Conservation (phyloP, 2,113 vertebrate species). For the Lagenorhynchus albirostris region DNA sequence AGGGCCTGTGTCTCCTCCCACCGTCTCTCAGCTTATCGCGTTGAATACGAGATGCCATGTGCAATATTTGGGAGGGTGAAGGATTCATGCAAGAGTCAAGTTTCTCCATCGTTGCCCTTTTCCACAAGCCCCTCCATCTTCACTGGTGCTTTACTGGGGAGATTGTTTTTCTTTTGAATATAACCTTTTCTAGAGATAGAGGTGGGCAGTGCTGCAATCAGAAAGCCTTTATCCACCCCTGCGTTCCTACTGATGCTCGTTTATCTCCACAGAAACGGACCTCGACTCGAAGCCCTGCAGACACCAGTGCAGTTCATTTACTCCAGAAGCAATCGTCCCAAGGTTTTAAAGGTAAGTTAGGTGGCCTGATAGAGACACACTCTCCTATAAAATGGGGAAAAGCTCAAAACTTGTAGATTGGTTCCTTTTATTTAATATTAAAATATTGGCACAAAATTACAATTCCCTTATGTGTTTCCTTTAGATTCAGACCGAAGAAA, state of each 20-base stretch:
- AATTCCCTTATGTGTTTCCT: background rate
- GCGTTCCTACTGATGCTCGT: background rate
- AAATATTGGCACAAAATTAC: background rate
- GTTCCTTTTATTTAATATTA: background rate
- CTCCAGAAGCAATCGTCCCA: too few species aligned
- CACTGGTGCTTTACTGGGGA: background rate
- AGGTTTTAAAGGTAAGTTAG: background rate
- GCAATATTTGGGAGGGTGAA: background rate
- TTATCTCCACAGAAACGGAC: background rate
- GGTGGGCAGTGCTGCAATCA: background rate
- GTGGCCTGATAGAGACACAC: background rate
- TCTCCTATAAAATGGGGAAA: background rate
- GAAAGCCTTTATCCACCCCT: background rate
- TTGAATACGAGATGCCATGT: background rate
- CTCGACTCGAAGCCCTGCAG: background rate
- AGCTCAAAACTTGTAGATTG: background rate
- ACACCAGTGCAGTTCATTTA: background rate
- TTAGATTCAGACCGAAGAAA: slow-evolving; percentile 5
- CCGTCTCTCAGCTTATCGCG: fast-evolving
- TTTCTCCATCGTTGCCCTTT: background rate
- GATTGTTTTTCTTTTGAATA: background rate
- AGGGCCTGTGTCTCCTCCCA: fast-evolving
- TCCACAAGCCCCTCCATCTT: background rate
- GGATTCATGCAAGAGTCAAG: background rate
- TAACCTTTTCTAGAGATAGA: background rate